Evolutionary conservation across 2,888 invertebrate species (phyloP).

Genomic region (Lasius platythorax): DNA sequence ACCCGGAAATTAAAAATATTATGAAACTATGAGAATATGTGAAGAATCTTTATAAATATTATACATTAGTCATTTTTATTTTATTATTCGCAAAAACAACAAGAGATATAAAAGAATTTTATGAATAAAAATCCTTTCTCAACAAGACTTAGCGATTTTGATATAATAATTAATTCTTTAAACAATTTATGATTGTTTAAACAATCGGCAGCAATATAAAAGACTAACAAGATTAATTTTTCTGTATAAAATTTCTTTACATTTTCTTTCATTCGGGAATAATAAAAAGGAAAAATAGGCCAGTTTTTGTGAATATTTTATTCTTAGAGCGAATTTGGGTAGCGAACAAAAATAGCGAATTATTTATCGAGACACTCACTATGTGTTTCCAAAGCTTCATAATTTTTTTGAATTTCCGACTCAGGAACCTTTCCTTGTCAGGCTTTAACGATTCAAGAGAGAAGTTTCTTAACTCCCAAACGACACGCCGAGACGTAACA

Average conservation of each 20-base stretch:
- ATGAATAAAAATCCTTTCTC: neutral
- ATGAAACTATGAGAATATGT: neutral
- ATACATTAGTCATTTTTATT: neutral
- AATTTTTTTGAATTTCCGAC: neutral
- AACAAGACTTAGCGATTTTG: neutral
- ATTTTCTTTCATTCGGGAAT: neutral
- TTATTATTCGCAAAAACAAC: neutral
- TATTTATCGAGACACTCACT: neutral
- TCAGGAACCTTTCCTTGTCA: neutral
- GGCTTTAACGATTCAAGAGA: constrained; percentile 5
- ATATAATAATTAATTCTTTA: neutral
- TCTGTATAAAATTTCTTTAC: neutral
- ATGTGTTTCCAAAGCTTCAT: neutral
- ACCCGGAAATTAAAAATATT: neutral
- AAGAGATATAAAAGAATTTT: neutral
- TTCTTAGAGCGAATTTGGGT: neutral
- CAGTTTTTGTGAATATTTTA: neutral
- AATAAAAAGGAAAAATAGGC: neutral
- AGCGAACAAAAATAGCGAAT: neutral
- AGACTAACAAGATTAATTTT: neutral
- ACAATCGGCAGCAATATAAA: neutral
- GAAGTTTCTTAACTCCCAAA: constrained; percentile 35
- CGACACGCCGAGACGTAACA: constrained; percentile 18
- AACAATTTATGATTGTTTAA: neutral
- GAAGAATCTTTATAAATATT: neutral